Conservation (phyloP, 2,113 vertebrate species). For the Anseranas semipalmata region DNA sequence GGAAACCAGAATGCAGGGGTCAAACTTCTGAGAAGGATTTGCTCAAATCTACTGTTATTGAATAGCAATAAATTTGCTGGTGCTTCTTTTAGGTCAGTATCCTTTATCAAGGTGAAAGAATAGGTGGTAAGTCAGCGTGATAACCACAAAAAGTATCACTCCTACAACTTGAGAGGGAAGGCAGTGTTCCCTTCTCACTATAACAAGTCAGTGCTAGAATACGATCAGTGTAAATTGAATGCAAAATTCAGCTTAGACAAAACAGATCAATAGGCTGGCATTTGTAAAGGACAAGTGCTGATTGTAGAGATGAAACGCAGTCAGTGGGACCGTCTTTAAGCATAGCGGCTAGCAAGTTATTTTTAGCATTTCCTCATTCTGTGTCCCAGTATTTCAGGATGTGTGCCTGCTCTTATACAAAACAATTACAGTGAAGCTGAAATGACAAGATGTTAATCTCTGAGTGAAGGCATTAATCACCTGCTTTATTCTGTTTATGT, state of each 20-base stretch:
- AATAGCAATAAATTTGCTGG: neutral
- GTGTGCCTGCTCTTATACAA: neutral
- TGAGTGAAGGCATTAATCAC: constrained; percentile 22
- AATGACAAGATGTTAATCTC: constrained; percentile 41
- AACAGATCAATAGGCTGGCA: constrained; percentile 28
- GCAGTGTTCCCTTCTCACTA: accelerated
- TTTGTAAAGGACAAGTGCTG: constrained; percentile 34
- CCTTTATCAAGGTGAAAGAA: neutral
- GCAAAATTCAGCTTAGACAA: neutral
- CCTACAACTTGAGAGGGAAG: neutral
- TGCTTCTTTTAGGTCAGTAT: neutral
- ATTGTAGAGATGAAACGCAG: neutral
- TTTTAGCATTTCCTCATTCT: constrained; percentile 15
- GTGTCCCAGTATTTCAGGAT: neutral
- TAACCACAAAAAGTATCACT: neutral
- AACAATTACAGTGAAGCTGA: neutral
- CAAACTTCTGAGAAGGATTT: neutral
- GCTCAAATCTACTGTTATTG: neutral
- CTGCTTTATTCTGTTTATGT: constrained; percentile 32
- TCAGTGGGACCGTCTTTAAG: neutral
- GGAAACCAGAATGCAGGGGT: neutral
- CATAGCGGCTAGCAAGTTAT: neutral
- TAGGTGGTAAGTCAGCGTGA: neutral
- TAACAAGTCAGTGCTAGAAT: neutral
- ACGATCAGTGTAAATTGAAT: neutral